These are phyloP conservation scores for Xiphophorus birchmanni DNA, from an alignment of 2,797 vertebrate species.

Conservation along the genomic window DNA sequence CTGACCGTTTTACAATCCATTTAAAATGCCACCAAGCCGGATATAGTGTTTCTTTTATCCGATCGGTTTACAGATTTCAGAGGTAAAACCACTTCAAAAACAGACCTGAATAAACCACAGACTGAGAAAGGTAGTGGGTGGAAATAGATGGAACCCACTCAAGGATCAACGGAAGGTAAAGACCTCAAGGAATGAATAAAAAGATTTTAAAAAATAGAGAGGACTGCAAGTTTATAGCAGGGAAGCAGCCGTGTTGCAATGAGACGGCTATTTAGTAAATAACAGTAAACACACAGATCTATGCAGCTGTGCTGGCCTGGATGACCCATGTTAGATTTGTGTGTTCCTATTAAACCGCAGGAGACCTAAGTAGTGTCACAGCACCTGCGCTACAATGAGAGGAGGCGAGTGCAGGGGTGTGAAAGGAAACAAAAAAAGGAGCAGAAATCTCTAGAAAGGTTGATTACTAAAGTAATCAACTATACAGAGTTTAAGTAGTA, in stretches of 20 bases:
- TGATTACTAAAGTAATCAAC: no score
- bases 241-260: conserved; percentile 73
- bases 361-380: conserved; percentile 71
- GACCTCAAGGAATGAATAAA: conserved; percentile 50
- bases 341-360: conserved; percentile 78
- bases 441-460: conserved; percentile 50
- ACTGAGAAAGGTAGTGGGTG: conserved; percentile 35
- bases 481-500: conserved; percentile 53
- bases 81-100: conserved; percentile 62
- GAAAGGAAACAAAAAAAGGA: conserved; percentile 46
- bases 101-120: conserved; percentile 49
- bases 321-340: conserved; percentile 71
- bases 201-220: conserved; percentile 24
- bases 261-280: conserved; percentile 82
- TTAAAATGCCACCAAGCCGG: conserved; percentile 22
- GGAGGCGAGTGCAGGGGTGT: conserved; percentile 42
- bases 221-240: conserved; percentile 69
- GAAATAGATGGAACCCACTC: conserved; percentile 41
- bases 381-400: conserved; percentile 71
- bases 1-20: conserved; percentile 23
- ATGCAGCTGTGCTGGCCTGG: conserved; percentile 79
- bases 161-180: conserved; percentile 57
- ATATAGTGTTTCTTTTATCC: conserved; percentile 48
- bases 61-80: conserved; percentile 62
- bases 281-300: conserved; percentile 77